These are phyloP conservation scores for Trichonephila clavata DNA, from an alignment of 1,140 invertebrate species.

Conservation along the genomic window DNA sequence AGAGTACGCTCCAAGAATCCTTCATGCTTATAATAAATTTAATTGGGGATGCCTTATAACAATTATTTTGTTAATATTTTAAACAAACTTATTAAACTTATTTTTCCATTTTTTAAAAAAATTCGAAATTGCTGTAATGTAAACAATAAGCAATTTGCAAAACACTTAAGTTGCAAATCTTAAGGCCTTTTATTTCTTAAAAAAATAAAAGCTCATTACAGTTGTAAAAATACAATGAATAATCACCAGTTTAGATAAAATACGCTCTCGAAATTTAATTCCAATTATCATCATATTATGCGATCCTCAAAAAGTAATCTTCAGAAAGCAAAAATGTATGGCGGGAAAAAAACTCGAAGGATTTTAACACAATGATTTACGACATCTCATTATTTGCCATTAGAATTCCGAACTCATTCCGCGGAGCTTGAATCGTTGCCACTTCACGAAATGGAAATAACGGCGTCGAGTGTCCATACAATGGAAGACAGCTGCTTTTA, in stretches of 20 bases:
- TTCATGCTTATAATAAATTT: no score
- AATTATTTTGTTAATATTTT: no score
- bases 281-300: not conserved
- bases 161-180: no score
- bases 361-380: not conserved
- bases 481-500: not conserved
- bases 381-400: conserved; percentile 9
- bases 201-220: no score
- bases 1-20: no score
- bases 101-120: no score
- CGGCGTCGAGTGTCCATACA: conserved; percentile 11
- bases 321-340: not conserved
- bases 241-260: not conserved
- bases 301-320: not conserved
- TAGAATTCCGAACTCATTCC: conserved; percentile 14
- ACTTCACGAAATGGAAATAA: conserved; percentile 29
- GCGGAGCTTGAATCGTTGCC: not conserved
- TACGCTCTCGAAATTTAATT: not conserved
- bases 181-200: no score
- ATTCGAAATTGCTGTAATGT: no score
- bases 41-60: no score
- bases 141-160: no score
- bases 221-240: no score
- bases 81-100: no score
- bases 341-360: not conserved